Percentiles rank a stretch among this genome's conserved stretches.
These are phyloP conservation scores for Bombus waltoni DNA, from an alignment of 1,140 invertebrate species.

Conservation along the genomic window DNA sequence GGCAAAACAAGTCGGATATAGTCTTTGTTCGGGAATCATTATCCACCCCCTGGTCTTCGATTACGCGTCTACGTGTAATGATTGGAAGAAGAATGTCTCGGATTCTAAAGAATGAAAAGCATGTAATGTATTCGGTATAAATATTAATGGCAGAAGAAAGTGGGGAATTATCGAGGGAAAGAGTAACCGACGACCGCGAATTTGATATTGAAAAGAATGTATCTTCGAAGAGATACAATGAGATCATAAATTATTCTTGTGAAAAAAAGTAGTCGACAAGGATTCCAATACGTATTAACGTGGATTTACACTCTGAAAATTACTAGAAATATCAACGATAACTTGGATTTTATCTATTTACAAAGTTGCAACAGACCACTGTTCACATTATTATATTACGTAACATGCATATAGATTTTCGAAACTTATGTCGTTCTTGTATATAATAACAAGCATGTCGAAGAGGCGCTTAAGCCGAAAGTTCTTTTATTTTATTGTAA, in stretches of 20 bases:
- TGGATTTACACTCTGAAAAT: too few species aligned
- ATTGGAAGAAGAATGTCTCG: neutral
- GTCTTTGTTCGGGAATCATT: slow-evolving; percentile 8
- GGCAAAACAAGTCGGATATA: slow-evolving; percentile 47
- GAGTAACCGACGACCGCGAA: neutral
- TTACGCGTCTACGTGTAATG: slow-evolving; percentile 6
- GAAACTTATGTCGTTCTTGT: too few species aligned
- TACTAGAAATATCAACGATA: too few species aligned
- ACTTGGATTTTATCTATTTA: too few species aligned
- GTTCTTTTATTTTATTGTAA: neutral
- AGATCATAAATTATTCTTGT: neutral
- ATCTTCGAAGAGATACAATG: neutral
- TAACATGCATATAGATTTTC: too few species aligned
- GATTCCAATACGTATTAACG: too few species aligned
- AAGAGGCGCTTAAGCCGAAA: too few species aligned
- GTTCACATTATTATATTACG: too few species aligned
- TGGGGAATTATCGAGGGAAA: neutral
- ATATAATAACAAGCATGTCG: neutral
- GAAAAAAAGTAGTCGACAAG: neutral
- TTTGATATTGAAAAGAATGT: neutral
- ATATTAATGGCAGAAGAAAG: neutral
- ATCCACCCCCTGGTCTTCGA: slow-evolving; percentile 11
- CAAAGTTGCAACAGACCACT: too few species aligned
- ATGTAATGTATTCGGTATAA: slow-evolving; percentile 1
- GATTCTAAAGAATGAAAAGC: neutral